These are phyloP conservation scores for Paedocypris micromegethes DNA, from an alignment of 2,797 vertebrate genomes.

Conservation along the genomic window DNA sequence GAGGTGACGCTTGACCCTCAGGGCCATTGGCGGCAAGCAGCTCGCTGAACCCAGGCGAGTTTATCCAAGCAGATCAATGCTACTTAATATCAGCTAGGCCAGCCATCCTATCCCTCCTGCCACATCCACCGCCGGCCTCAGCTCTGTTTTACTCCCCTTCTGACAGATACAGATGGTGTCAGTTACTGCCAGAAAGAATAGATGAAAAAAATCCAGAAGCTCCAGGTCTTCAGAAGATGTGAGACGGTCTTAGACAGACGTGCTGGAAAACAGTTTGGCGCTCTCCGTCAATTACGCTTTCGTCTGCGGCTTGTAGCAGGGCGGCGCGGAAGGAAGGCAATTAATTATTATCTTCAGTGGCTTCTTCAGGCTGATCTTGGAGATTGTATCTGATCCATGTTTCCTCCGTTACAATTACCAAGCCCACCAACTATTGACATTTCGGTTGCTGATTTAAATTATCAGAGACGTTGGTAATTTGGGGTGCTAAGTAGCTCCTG, in stretches of 20 bases:
- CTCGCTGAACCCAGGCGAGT: conserved; percentile 65
- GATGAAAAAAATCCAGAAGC: conserved; percentile 17
- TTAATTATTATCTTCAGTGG: conserved; percentile 49
- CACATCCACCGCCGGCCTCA: conserved; percentile 22
- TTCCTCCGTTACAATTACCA: conserved; percentile 48
- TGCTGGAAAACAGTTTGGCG: conserved; percentile 5
- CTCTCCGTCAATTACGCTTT: conserved; percentile 43
- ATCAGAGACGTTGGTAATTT: conserved; percentile 49
- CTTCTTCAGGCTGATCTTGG: conserved; percentile 39
- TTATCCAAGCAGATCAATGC: conserved; percentile 82
- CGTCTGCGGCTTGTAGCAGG: conserved; percentile 29
- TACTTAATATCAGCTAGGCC: conserved; percentile 77
- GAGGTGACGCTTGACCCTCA: conserved; percentile 64
- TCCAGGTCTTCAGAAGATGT: conserved; percentile 32
- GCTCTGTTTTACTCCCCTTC: conserved; percentile 58
- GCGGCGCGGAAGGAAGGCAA: conserved; percentile 36
- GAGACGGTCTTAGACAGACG: conserved; percentile 16
- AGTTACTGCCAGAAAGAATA: conserved; percentile 75
- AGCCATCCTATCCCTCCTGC: conserved; percentile 48
- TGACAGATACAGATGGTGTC: conserved; percentile 86
- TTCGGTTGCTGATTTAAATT: conserved; percentile 49
- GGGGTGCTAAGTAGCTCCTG: conserved; percentile 40
- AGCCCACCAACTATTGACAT: conserved; percentile 51
- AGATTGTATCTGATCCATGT: conserved; percentile 53
- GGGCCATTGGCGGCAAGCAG: conserved; percentile 42